Base-by-base conservation (phyloP, 2,888 invertebrate genomes). In the Sympetrum striolatum region DNA sequence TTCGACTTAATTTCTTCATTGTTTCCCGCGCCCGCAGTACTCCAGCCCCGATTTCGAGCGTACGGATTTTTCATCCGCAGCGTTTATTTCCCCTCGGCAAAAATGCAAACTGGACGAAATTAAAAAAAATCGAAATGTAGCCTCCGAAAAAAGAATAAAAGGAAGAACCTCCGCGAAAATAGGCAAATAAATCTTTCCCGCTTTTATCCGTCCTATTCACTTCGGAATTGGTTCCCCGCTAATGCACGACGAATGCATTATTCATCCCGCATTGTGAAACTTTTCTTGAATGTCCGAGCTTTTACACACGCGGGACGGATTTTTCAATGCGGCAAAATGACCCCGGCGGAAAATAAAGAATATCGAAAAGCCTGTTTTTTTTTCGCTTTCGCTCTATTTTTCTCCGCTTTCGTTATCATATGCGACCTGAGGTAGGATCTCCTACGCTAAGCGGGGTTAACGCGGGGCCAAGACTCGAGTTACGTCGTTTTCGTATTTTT, bases 171-270 rank as follows among this genome's bases (percentile, higher is more conserved):
- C 4, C 53, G 58, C 15, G 22, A 58, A 58, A 82, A 82, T 80
- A 58, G 58, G 31, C 15, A 48, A 58, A 82, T 58, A 35, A 58
- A 58, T 82, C 18, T 31, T 35, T 22, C 31, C 53, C 80, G 25
- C 35, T 31, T 58, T 82, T 81, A n/a, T 14, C 22, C 25, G 18
- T 53, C 58, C 82, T 58, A 82, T 82, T 82, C 58, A 58, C 18
- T 82, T 58, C 58, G 53, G 82, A 82, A 82, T 82, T 82, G 82
- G 44, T 82, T 82, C 58, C 82, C 31, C 35, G 82, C 82, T 82
- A 58, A 82, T 82, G 82, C 82, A 82, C 35, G 58, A 82, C 31
- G 35, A 58, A 82, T 58, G 35, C 82, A 82, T 58, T 82, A 82
- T 82, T 82, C 82, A 82, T 58, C 31, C 31, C 35, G 58, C 82